Evolutionary conservation across 2,113 vertebrate genomes (phyloP).

Genomic region (Xenopus tropicalis): DNA sequence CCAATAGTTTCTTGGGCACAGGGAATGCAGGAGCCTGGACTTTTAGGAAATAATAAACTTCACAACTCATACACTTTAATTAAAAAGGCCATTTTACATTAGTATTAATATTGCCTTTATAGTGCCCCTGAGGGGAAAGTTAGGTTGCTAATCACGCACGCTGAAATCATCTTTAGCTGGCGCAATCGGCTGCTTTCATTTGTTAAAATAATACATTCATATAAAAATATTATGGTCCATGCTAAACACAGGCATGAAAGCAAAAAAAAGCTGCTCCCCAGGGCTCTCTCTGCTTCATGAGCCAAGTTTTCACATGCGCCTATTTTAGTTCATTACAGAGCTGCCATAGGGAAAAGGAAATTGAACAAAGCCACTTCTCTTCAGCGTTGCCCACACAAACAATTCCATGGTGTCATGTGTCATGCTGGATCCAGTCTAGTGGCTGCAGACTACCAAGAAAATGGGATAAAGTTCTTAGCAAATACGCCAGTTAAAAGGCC

Average conservation of each 20-base stretch:
- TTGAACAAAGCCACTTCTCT: constrained; percentile 27
- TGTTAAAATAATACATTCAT: too few species aligned
- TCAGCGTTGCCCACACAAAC: constrained; percentile 7
- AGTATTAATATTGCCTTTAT: too few species aligned
- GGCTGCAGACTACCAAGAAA: constrained; percentile 1
- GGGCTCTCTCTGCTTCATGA: background rate
- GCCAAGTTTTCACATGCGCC: constrained; percentile 1
- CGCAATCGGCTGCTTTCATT: too few species aligned
- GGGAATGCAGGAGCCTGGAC: too few species aligned
- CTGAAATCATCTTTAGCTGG: too few species aligned
- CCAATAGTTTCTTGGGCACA: too few species aligned
- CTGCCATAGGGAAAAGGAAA: background rate
- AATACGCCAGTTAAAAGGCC: background rate
- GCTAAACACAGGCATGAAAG: background rate
- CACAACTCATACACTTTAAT: too few species aligned
- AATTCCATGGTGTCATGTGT: background rate
- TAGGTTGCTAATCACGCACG: too few species aligned
- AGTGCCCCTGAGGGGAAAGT: too few species aligned
- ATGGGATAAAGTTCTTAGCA: background rate
- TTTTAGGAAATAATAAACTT: too few species aligned
- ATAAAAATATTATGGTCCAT: too few species aligned
- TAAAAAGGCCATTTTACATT: too few species aligned
- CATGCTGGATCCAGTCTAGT: constrained; percentile 9
- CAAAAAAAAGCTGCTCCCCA: background rate
- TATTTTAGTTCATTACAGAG: background rate